A percentile compares a stretch with the other conserved stretches of the same genome.
phyloP scores from a whole-genome alignment of 1,140 invertebrate species.

The Hesperophylax magnus region DNA sequence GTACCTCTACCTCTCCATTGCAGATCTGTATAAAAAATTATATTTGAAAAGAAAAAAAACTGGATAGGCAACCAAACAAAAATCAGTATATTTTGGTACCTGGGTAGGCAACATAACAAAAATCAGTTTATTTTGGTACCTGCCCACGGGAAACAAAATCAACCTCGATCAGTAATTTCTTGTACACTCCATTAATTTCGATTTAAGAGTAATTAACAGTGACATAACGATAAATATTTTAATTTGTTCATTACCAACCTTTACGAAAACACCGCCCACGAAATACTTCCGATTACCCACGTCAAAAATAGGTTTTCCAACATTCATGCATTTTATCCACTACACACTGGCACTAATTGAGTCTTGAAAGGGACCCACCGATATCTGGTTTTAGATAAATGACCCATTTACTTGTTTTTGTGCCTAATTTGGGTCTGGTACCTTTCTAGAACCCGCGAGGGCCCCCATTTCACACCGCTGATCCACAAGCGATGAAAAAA shows the following conservation, averaged over 20 bases:
- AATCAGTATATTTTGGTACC: too few species aligned
- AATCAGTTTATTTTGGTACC: too few species aligned
- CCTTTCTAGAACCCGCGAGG: neutral
- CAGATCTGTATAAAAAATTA: too few species aligned
- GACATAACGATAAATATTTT: neutral
- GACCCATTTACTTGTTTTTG: conserved; percentile 13
- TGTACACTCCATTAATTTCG: too few species aligned
- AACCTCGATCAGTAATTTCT: too few species aligned
- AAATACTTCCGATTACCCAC: neutral
- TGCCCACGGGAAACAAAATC: too few species aligned
- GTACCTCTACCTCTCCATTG: too few species aligned
- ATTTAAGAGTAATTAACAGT: too few species aligned
- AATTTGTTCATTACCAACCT: conserved; percentile 9
- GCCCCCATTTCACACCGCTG: neutral
- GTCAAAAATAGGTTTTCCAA: neutral
- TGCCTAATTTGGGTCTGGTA: neutral
- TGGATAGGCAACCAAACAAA: too few species aligned
- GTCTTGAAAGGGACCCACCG: conserved; percentile 34
- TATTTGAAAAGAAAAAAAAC: too few species aligned
- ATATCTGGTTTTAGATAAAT: neutral
- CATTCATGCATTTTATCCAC: conserved; percentile 45
- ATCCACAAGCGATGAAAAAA: neutral
- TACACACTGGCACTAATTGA: conserved; percentile 55
- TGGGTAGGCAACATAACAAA: too few species aligned
- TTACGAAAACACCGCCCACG: neutral